These are phyloP conservation scores for Pangasius mekongensis DNA, from an alignment of 2,797 vertebrate species.

Conservation along the genomic window DNA sequence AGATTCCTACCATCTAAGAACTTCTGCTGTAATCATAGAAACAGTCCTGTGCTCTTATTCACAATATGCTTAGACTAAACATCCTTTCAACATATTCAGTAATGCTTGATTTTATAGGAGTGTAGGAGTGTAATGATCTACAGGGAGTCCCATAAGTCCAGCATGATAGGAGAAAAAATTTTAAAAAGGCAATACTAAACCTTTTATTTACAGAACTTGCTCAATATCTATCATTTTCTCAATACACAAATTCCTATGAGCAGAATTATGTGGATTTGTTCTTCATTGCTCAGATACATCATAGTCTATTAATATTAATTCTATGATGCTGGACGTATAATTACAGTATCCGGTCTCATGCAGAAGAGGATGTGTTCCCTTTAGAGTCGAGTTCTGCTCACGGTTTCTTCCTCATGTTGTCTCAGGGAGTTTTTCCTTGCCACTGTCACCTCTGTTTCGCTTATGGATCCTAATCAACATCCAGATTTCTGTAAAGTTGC, in stretches of 20 bases:
- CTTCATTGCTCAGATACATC: not conserved
- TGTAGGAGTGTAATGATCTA: not conserved
- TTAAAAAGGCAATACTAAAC: not conserved
- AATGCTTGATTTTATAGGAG: not conserved
- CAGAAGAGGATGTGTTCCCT: not conserved
- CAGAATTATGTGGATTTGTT: not conserved
- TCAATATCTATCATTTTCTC: not conserved
- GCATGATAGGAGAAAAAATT: too few species aligned
- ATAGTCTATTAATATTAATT: not conserved
- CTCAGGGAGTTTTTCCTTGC: not conserved
- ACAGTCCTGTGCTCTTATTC: not conserved
- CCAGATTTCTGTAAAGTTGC: constrained; percentile 6
- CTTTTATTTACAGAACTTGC: not conserved
- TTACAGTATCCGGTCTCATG: not conserved
- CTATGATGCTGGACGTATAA: not conserved
- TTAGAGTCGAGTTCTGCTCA: not conserved
- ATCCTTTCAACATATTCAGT: not conserved
- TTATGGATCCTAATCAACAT: not conserved
- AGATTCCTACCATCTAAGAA: not conserved
- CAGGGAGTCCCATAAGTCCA: not conserved
- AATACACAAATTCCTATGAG: not conserved
- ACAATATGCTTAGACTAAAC: not conserved
- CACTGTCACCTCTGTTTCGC: not conserved
- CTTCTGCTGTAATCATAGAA: not conserved
- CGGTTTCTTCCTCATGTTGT: not conserved